Evolutionary conservation across 1,140 invertebrate species (phyloP), one percentile per base, ranked within the genome.

Genomic region (Heliothis virescens): DNA sequence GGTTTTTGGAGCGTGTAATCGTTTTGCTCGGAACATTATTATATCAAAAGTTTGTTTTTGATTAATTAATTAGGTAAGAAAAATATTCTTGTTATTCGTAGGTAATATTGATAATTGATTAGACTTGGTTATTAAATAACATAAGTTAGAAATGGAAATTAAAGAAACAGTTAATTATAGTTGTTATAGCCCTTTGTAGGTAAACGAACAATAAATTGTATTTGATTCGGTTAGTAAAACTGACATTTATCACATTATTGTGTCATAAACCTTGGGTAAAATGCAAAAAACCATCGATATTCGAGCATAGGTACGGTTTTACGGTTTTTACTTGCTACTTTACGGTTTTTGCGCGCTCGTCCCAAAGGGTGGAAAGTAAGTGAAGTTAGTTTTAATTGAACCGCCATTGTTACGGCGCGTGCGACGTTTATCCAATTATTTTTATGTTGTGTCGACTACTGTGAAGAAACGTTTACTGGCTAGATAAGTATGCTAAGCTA

Each of bases 341-440:
- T 60, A 74, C 53, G 11, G 29, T 74, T 74, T 59, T 74, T 74
- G 16, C 18, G 15, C 13, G 3, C 13, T 52, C 52, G 12, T 47
- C 13, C 52, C 10, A 21, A 26, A 71, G 67, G 67, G 67, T 21
- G 48, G 67, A 26, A 71, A 53, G 59, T 53, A 53, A 29, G 21
- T 16, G 18, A 9, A 29, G 21, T 26, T 53, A 29, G 47, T 63
- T 76, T 76, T 76, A 76, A 65, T 63, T 34, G 59, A 76, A 41
- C 59, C 59, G 74, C 74, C 50, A 53, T 63, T 65, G 60, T 63
- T 63, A 48, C 26, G 55, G 57, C 53, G 41, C 69, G 69, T 74
- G 72, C 55, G 26, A 59, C 74, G 59, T 63, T 52, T 52, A 63
- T 29, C 47, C 73, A 76, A 76, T 76, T 76, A 65, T 34, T 63